Base-by-base conservation (phyloP, 2,797 vertebrate species). In the Oceanodroma leucorhoa region DNA sequence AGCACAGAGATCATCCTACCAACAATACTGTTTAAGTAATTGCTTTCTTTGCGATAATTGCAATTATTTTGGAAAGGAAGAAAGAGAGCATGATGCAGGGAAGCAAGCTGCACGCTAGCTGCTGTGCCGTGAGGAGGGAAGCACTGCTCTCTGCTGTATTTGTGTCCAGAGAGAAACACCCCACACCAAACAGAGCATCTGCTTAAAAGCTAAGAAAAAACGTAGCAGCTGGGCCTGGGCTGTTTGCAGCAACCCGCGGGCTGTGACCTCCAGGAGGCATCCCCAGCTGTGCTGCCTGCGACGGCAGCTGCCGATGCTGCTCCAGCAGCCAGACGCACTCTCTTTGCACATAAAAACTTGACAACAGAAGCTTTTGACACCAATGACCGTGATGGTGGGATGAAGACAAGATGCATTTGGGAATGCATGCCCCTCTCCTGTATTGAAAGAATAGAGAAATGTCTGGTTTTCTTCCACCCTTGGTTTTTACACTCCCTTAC, bases 271-370 rank as follows among this genome's bases (percentile, higher is more conserved):
- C 83, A 55, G 60, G 19, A 87, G 57, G 29, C 50, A 67, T 23
- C 27, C 29, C 79, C 38, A 64, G 36, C 9, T 27, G 5, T 14
- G 73, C 60, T 65, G 38, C 60, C 71, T 24, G 54, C 1, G 1
- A 18, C 3, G 0, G 77, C 2, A 2, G 64, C 76, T n/a, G 34
- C 19, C 0, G 2, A 5, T 4, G 51, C 75, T n/a, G 43, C 34
- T 46, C 24, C 61, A n/a, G 61, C 57, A 54, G 51, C 65, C 57
- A 57, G 34, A 14, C 29, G 36, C 36, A 6, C 19, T 36, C 34
- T 60, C 14, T 34, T 55, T 29, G 36, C 57, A 22, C 58, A 18
- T 11, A 18, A 76, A 67, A 55, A 27, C n/a, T 18, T 19, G 19
- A 43, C 40, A 83, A 34, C 12, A 48, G 34, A 53, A 73, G 26